These are phyloP conservation scores for Caenorhabditis panamensis DNA, from an alignment of 2,888 invertebrate species.

Conservation along the genomic window DNA sequence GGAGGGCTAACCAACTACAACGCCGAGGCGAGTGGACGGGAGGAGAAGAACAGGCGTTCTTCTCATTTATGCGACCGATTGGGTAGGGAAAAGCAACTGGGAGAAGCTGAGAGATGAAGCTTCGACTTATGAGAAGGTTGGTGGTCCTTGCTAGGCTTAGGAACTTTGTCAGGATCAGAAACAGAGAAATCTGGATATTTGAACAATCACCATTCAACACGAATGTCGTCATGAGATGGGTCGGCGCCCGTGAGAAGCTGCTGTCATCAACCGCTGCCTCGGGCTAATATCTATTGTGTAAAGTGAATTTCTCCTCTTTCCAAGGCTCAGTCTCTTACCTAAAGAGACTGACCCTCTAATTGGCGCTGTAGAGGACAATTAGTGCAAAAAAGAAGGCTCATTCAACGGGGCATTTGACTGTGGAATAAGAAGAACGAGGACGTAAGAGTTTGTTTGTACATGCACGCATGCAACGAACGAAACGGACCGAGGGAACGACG, in stretches of 20 bases:
- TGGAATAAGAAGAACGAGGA: neutral
- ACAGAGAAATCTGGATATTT: neutral
- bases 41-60: slow-evolving; percentile 55
- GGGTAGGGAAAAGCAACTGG: slow-evolving; percentile 38
- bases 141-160: no score
- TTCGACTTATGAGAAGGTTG: no score
- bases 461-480: neutral
- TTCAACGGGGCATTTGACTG: neutral
- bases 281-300: slow-evolving; percentile 19
- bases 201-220: neutral
- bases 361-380: neutral
- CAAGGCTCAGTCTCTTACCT: neutral
- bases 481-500: neutral
- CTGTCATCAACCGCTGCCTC: slow-evolving; percentile 21
- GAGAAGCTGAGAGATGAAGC: slow-evolving; percentile 24
- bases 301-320: slow-evolving; percentile 7
- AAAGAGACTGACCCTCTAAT: neutral
- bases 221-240: slow-evolving; percentile 8
- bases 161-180: neutral
- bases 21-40: slow-evolving; percentile 52
- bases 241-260: slow-evolving; percentile 11
- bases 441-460: neutral
- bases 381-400: neutral
- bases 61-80: slow-evolving; percentile 58
- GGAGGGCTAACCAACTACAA: slow-evolving; percentile 59